phyloP scores from a whole-genome alignment of 2,113 vertebrate species.

The Eptatretus burgeri region DNA sequence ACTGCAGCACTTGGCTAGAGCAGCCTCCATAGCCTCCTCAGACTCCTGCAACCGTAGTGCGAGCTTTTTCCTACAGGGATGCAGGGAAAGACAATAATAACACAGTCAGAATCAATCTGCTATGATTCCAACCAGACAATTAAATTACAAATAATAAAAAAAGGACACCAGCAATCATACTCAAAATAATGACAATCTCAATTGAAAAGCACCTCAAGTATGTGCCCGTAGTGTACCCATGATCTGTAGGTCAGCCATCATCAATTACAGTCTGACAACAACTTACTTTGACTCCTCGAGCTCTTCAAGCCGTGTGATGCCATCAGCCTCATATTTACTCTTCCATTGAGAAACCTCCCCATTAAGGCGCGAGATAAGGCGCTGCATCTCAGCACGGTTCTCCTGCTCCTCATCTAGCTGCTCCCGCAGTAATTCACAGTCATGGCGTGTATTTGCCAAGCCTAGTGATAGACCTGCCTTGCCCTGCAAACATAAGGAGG shows the following conservation, averaged over 20 bases:
- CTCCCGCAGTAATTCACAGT: conserved; percentile 19
- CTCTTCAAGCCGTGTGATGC: conserved; percentile 20
- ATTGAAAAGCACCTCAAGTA: no score
- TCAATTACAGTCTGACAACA: no score
- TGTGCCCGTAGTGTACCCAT: no score
- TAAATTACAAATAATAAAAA: no score
- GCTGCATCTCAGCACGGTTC: conserved; percentile 17
- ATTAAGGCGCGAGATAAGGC: conserved; percentile 23
- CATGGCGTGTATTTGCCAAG: conserved; percentile 16
- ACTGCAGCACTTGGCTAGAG: conserved; percentile 26
- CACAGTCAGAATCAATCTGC: no score
- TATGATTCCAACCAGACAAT: no score
- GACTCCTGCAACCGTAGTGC: conserved; percentile 23
- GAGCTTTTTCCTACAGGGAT: conserved; percentile 24
- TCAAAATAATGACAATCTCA: no score
- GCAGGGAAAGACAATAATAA: not conserved
- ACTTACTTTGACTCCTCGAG: conserved; percentile 26
- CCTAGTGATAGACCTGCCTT: conserved; percentile 9
- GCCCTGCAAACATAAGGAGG: not conserved
- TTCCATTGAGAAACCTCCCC: conserved; percentile 22
- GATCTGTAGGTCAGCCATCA: no score
- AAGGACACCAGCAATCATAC: no score
- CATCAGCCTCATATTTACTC: conserved; percentile 19
- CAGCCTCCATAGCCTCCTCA: conserved; percentile 25
- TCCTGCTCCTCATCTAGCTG: conserved; percentile 24